Conservation (phyloP, 2,797 vertebrate genomes). For the Adrianichthys oophorus region DNA sequence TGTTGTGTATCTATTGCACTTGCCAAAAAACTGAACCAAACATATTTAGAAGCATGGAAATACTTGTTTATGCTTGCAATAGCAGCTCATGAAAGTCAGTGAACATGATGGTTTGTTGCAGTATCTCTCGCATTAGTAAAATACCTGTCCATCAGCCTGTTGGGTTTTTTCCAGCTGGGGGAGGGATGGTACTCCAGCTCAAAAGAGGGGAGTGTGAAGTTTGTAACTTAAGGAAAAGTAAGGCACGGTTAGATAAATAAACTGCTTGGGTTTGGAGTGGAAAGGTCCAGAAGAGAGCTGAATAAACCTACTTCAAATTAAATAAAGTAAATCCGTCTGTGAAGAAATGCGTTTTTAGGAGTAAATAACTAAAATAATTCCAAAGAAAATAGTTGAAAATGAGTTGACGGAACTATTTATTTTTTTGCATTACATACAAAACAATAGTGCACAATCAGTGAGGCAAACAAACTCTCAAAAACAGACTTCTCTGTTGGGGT, state of each 20-base stretch:
- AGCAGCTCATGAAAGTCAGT: slow-evolving; percentile 27
- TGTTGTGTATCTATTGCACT: too few species aligned
- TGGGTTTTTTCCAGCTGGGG: slow-evolving; percentile 37
- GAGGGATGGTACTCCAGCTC: slow-evolving; percentile 19
- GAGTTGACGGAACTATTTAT: slow-evolving; percentile 7
- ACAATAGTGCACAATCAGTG: slow-evolving; percentile 6
- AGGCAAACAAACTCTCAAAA: slow-evolving; percentile 23
- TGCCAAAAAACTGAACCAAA: too few species aligned
- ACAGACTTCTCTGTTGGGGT: slow-evolving; percentile 11
- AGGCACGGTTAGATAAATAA: slow-evolving; percentile 34
- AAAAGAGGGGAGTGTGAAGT: background rate
- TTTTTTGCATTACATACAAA: too few species aligned
- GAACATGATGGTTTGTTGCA: slow-evolving; percentile 34
- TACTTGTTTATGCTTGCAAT: background rate
- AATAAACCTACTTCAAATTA: slow-evolving; percentile 33
- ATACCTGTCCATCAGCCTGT: slow-evolving; percentile 29
- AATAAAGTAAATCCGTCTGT: slow-evolving; percentile 9
- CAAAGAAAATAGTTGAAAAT: slow-evolving; percentile 15
- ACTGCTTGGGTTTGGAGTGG: slow-evolving; percentile 21
- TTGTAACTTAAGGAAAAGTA: slow-evolving; percentile 29
- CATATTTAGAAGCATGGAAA: too few species aligned
- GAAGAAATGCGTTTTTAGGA: slow-evolving; percentile 38
- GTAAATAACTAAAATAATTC: slow-evolving; percentile 21
- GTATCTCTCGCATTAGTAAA: slow-evolving; percentile 30
- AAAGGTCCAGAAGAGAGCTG: slow-evolving; percentile 20